Evolutionary conservation across 2,888 invertebrate genomes (phyloP), one percentile per base, ranked within the genome.

Genomic region (Chalcis sispes): DNA sequence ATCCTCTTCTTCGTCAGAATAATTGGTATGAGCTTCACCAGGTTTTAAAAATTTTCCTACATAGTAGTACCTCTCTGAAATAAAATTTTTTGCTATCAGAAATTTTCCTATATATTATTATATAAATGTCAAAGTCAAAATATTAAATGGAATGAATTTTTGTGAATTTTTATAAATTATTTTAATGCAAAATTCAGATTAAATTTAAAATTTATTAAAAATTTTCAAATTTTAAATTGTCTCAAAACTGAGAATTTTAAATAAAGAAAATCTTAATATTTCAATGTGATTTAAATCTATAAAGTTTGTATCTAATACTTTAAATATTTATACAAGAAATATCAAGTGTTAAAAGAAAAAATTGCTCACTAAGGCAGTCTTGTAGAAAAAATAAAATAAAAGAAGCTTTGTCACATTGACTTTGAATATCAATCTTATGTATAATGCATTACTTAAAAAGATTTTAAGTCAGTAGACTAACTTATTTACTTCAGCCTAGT

Each of bases 31-130:
- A 84, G 95, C 93, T 85, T 98, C 98, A 13, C 97, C 98, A 0
- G 97, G 97, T 86, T 95, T 96, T 86, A 98, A 89, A 69, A 98
- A 90, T 85, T 94, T 93, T 18, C 98, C 98, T 46, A 98, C 96
- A 79, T 94, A 93, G 50, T 96, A 95, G 89, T 98, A 98, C 89
- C 96, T 97, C 91, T 98, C 98, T 97, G 91, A 10, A 92, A 91
- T 58, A 29, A 27, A 40, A 75, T 27, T 65, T 8, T 40, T 58
- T 2, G 32, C 40, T 13, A 50, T 8, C 32, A 56, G 50, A 20
- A 73, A 40, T 15, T 50, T 20, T 10, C 36, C 10, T 36, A 36
- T n/a, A n/a, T 54, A 13, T 27, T 54, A 8, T 25, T 23, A 20
- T 27, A 54, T 27, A n/a, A n/a, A n/a, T n/a, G n/a, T n/a, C n/a